Evolutionary conservation across 2,113 vertebrate species (phyloP).

Genomic region (Pseudolaguvia tuberculata): DNA sequence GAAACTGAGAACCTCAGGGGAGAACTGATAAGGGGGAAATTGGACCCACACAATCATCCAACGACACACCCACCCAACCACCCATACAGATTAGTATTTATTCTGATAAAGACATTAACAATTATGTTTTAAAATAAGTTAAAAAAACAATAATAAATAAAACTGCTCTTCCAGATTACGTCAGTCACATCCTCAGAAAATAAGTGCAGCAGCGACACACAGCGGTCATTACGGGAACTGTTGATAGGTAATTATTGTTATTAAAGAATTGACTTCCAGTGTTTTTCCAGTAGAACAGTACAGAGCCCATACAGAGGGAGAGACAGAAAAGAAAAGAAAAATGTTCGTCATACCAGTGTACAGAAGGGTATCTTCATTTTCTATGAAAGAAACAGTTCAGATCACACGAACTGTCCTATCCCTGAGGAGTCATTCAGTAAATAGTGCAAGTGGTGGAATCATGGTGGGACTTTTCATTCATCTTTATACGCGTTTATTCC

Average conservation of each 20-base stretch:
- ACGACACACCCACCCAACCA: not conserved
- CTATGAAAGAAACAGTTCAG: not conserved
- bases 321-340: too few species aligned
- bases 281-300: too few species aligned
- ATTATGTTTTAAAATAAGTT: too few species aligned
- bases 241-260: not conserved
- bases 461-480: not conserved
- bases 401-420: not conserved
- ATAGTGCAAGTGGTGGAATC: not conserved
- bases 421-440: conserved; percentile 17
- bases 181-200: not conserved
- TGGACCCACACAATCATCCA: not conserved
- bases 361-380: too few species aligned
- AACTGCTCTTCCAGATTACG: not conserved
- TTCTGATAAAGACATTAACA: too few species aligned
- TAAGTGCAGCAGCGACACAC: not conserved
- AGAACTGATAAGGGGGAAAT: conserved; percentile 12
- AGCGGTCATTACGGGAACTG: not conserved
- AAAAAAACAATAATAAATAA: too few species aligned
- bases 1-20: conserved; percentile 4
- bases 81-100: too few species aligned
- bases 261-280: too few species aligned
- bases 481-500: too few species aligned
- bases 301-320: too few species aligned
- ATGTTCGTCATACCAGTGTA: too few species aligned